Conservation (phyloP, 2,888 invertebrate species). For the Agrochola macilenta region DNA sequence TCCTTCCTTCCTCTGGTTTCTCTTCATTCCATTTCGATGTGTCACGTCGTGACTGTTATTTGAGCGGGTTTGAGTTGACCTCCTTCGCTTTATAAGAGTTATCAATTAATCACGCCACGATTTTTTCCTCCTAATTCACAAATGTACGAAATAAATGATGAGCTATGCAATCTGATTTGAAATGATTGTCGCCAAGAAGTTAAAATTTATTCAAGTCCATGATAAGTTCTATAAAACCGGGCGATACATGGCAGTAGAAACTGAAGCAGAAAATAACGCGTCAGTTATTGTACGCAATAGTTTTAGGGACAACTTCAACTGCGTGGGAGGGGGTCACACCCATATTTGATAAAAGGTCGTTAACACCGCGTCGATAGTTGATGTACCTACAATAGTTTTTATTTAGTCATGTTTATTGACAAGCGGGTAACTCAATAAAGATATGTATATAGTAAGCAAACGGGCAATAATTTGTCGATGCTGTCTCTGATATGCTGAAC, state of each 20-base stretch:
- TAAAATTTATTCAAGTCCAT: background rate
- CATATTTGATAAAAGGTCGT: conserved; percentile 61
- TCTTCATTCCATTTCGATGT: conserved; percentile 7
- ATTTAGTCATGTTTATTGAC: conserved; percentile 44
- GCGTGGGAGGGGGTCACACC: conserved; percentile 48
- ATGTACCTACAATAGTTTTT: conserved; percentile 49
- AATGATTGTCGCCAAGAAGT: background rate
- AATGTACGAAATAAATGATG: background rate
- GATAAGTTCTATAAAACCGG: background rate
- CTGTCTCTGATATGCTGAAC: conserved; percentile 48
- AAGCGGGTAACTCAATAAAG: conserved; percentile 43
- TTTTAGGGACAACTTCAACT: conserved; percentile 21
- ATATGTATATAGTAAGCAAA: conserved; percentile 39
- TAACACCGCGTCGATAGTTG: conserved; percentile 39
- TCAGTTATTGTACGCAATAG: conserved; percentile 8
- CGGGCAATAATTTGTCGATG: conserved; percentile 56
- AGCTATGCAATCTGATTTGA: background rate
- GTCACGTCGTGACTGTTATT: conserved; percentile 4
- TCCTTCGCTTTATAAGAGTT: background rate
- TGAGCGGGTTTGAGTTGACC: background rate
- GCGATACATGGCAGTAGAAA: background rate
- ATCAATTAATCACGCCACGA: background rate
- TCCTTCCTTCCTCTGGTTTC: conserved; percentile 31
- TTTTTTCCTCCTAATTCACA: background rate
- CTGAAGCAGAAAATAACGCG: background rate